Base-by-base conservation (phyloP, 37 sponge, comb jelly and placozoan genomes). In the Eunapius fragilis region DNA sequence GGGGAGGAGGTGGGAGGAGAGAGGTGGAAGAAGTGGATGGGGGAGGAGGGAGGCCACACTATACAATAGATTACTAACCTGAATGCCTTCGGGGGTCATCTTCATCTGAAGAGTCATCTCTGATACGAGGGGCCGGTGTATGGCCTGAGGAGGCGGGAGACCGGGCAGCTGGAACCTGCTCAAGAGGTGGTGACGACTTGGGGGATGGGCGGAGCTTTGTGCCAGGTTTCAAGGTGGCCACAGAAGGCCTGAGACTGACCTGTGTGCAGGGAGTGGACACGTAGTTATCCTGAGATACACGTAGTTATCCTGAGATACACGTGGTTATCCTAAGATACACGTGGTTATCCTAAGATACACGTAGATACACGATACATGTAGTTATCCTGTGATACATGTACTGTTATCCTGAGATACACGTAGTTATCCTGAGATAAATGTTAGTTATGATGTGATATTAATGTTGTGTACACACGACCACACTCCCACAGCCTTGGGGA, bases 91-190 rank as follows among this genome's bases (percentile, higher is more conserved):
- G 74, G 17, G 19, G 28, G 25, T 72, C 85, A 24, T 89, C 90
- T 30, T 89, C 90, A 72, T 89, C 90, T 37, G 90, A 89, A 25
- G 90, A 89, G 75, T 89, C 90, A 80, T 89, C 90, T 74, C 90
- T 70, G 17, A 85, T 89, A 7, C 90, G 85, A 25, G 85, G 90
- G 4, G 85, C 25, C 0, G 22, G 69, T 9, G 75, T 24, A 25
- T 35, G 24, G 12, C 28, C n/a, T 31, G 80, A 80, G 37, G 80
- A 36, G 4, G 80, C 33, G 32, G 79, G 0, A 25, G 79, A 28
- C 34, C 37, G 2, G 26, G 48, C 19, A 7, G 38, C 41, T 3
- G 27, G 27, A 9, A 75, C 45, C 47, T 35, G 27, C 31, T 71
- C 82, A 74, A 2, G n/a, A 24, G 38, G 26, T 3, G 75, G 75